phyloP scores from a whole-genome alignment of 92 coral and sea anemone species.

The Pocillopora grandis region DNA sequence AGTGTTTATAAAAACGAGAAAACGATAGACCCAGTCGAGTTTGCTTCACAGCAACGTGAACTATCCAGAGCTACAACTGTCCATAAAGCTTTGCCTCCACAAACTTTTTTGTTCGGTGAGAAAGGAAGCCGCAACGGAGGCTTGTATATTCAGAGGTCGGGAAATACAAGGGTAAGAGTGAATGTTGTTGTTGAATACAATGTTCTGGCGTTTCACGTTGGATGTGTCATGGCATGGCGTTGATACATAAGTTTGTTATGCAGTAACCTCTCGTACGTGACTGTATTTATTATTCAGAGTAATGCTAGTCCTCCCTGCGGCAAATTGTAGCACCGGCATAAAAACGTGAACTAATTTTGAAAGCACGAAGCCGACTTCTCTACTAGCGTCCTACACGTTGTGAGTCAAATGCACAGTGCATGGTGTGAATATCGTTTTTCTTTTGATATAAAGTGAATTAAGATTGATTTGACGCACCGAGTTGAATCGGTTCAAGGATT shows the following conservation, averaged over 20 bases:
- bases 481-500: neutral
- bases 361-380: neutral
- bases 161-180: constrained; percentile 29
- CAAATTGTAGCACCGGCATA: neutral
- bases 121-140: constrained; percentile 34
- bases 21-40: constrained; percentile 67
- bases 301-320: neutral
- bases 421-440: neutral
- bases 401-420: neutral
- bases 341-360: neutral
- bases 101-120: constrained; percentile 26
- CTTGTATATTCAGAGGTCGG: constrained; percentile 33
- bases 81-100: constrained; percentile 28
- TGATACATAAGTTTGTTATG: neutral
- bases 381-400: neutral
- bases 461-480: constrained; percentile 5
- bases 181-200: neutral
- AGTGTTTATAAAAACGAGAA: constrained; percentile 61
- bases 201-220: neutral
- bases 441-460: neutral
- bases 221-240: neutral
- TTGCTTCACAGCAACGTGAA: constrained; percentile 88
- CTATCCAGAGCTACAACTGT: constrained; percentile 58
- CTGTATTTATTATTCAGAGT: constrained; percentile 28
- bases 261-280: constrained; percentile 30